Evolutionary conservation across 2,888 invertebrate genomes (phyloP), one percentile per base, ranked within the genome.

Genomic region (Hipparchia sbordonii): DNA sequence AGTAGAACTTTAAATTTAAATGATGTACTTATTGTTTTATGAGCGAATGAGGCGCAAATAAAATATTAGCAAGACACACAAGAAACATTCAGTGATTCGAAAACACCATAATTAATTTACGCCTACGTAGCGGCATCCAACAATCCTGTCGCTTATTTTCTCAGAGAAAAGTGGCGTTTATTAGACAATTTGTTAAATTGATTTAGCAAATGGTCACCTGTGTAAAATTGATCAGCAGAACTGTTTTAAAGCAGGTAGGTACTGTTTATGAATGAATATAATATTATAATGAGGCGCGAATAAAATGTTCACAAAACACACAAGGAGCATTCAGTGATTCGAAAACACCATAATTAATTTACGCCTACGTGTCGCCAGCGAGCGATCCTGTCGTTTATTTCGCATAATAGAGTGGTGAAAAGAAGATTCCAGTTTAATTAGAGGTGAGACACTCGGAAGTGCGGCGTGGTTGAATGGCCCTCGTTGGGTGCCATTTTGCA

Each of bases 401-500:
- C 87, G 89, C 84, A 91, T 90, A 92, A 92, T 92, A 90, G 88
- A 92, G 92, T 91, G 91, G 85, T 90, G 90, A 89, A 90, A 92
- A 92, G 91, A 92, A 91, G 90, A 87, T 70, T 86, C 87, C 84
- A 87, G 89, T 92, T 93, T 93, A 93, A 93, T 93, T 93, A 93
- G 91, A 92, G 91, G 89, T 89, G 92, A 90, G 91, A 90, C 89
- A 89, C 91, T 86, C 88, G 89, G 89, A 88, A 88, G 88, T 87
- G 89, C 89, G 87, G 85, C 88, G 89, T 85, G 88, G 84, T 83
- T 92, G 90, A 89, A 93, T 92, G 89, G 89, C 88, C 85, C 93
- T 91, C 89, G 88, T 87, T 85, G 89, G 91, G 85, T 91, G 93
- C 89, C 93, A 92, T 92, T 93, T 93, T 93, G 91, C 93, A 93